phyloP scores from a whole-genome alignment of 2,797 vertebrate species.

The Threskiornis aethiopicus region DNA sequence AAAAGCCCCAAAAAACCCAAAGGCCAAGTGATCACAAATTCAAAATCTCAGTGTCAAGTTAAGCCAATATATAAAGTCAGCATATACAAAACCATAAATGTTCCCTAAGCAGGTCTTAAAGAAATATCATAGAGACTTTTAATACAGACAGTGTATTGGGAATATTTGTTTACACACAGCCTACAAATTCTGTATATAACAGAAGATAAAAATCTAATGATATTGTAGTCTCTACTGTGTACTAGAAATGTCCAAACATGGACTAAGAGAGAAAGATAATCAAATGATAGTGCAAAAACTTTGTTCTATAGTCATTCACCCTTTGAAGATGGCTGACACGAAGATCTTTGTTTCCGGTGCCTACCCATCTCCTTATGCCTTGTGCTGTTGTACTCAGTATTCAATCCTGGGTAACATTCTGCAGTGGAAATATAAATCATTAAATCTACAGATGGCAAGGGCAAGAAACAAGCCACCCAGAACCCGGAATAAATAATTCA shows the following conservation, averaged over 20 bases:
- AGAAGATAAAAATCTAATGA: background rate
- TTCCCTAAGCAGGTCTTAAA: background rate
- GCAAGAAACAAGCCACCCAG: background rate
- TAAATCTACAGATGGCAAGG: constrained; percentile 11
- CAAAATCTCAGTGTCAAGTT: background rate
- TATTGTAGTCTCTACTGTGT: background rate
- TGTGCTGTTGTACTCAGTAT: background rate
- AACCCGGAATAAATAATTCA: constrained; percentile 26
- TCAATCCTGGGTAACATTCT: background rate
- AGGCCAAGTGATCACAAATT: background rate
- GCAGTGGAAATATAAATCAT: constrained; percentile 9
- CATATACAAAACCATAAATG: background rate
- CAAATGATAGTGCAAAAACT: background rate
- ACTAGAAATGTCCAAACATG: background rate
- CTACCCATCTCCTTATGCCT: background rate
- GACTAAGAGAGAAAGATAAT: background rate
- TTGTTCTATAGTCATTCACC: background rate
- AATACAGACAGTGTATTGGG: background rate
- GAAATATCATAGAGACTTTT: background rate
- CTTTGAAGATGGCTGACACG: background rate
- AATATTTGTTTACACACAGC: background rate
- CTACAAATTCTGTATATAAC: background rate
- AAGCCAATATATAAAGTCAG: background rate
- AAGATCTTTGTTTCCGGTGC: background rate
- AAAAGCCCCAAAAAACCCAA: background rate